Evolutionary conservation across 2,113 vertebrate genomes (phyloP).

Genomic region (Galbula dea): DNA sequence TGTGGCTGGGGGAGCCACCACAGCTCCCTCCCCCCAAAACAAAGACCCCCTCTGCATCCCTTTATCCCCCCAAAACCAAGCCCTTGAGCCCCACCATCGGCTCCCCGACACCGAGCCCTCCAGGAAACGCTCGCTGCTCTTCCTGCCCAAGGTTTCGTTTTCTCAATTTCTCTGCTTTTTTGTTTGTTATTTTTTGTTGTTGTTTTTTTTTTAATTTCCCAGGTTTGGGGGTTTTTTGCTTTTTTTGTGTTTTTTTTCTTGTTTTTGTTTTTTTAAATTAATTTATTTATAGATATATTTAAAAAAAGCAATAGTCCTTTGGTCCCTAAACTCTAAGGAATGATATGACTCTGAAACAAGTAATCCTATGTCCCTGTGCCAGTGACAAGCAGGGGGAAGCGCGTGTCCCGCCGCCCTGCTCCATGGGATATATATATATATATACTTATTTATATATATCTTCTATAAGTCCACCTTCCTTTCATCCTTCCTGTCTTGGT

Average conservation of each 20-base stretch:
- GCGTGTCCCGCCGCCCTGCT: slow-evolving; percentile 33
- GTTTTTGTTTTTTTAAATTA: slow-evolving; percentile 69
- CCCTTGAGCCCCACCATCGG: background rate
- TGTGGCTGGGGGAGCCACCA: background rate
- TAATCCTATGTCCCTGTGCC: slow-evolving; percentile 68
- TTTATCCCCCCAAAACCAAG: background rate
- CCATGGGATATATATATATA: slow-evolving; percentile 70
- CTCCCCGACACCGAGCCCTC: background rate
- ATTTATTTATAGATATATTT: slow-evolving; percentile 77
- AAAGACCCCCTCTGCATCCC: background rate
- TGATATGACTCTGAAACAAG: slow-evolving; percentile 81
- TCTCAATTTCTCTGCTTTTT: background rate
- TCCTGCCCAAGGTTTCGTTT: background rate
- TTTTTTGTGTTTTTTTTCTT: slow-evolving; percentile 9
- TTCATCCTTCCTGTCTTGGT: slow-evolving; percentile 11
- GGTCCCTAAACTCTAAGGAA: slow-evolving; percentile 85
- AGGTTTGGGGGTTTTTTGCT: background rate
- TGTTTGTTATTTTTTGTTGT: background rate
- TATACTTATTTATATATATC: slow-evolving; percentile 72
- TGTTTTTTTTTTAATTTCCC: background rate
- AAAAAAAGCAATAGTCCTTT: slow-evolving; percentile 82
- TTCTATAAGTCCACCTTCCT: slow-evolving; percentile 67
- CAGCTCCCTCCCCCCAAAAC: background rate
- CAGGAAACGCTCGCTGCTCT: background rate
- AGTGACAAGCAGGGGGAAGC: slow-evolving; percentile 66